Percentiles rank a stretch among this genome's conserved stretches.
phyloP scores from a whole-genome alignment of 2,797 vertebrate genomes.

The Moxostoma hubbsi region DNA sequence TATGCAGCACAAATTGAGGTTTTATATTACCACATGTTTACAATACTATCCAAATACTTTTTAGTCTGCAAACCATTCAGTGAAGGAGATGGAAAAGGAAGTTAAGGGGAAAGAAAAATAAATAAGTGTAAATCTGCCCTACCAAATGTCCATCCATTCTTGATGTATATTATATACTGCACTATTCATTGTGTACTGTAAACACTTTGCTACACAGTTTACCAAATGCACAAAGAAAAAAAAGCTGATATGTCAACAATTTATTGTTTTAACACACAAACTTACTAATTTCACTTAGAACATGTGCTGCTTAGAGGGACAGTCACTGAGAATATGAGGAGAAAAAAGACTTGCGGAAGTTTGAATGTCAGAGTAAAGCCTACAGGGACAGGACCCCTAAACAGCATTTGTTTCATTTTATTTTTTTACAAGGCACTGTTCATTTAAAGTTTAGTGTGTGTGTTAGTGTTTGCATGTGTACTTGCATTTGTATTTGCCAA shows the following conservation, averaged over 20 bases:
- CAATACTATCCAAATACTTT: neutral
- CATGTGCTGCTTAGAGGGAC: neutral
- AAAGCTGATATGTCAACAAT: neutral
- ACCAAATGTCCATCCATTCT: neutral
- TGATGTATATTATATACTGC: neutral
- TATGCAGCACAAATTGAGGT: neutral
- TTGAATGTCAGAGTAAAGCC: conserved; percentile 29
- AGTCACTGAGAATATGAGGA: conserved; percentile 4
- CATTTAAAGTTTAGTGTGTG: conserved; percentile 49
- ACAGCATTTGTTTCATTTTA: neutral
- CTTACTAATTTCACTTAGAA: conserved; percentile 3
- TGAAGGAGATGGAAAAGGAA: neutral
- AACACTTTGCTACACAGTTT: too few relatives aligned
- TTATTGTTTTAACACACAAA: neutral
- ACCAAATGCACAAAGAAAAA: too few relatives aligned
- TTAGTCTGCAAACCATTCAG: neutral
- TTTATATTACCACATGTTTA: neutral
- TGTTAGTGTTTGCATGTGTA: conserved; percentile 11
- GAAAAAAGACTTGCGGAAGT: conserved; percentile 23
- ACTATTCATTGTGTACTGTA: neutral
- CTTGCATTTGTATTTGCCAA: conserved; percentile 12
- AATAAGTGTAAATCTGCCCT: neutral
- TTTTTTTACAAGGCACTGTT: conserved; percentile 41
- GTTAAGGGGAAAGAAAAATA: neutral
- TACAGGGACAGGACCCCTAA: conserved; percentile 15